Evolutionary conservation across 1,140 invertebrate genomes (phyloP).

Genomic region (Portunus trituberculatus): DNA sequence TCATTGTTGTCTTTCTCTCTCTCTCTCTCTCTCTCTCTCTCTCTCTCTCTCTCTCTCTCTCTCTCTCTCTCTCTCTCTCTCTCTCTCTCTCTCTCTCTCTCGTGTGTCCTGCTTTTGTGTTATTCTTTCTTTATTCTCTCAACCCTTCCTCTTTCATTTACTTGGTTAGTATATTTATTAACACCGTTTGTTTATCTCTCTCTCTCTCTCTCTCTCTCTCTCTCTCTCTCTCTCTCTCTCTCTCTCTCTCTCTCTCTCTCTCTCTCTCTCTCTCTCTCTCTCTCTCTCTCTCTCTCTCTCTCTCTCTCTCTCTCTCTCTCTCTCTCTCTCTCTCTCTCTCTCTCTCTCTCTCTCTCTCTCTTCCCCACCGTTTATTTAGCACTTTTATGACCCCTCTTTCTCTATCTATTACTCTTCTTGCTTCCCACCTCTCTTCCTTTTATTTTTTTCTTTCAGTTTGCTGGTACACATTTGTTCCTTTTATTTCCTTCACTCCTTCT

Average conservation of each 20-base stretch:
- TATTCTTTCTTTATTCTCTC: neutral
- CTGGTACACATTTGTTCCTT: neutral
- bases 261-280: slow-evolving; percentile 40
- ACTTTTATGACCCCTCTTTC: neutral
- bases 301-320: neutral
- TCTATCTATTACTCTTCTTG: neutral
- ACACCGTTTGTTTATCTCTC: neutral
- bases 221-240: slow-evolving; percentile 41
- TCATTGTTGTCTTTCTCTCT: neutral
- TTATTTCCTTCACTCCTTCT: neutral
- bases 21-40: slow-evolving; percentile 35
- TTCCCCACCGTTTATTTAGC: neutral
- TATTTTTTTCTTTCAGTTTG: neutral
- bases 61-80: slow-evolving; percentile 25
- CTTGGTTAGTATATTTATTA: neutral
- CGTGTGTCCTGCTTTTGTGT: neutral
- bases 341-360: neutral
- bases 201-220: slow-evolving; percentile 25
- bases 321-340: slow-evolving; percentile 25
- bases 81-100: slow-evolving; percentile 14
- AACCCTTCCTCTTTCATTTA: neutral
- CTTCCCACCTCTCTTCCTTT: neutral
- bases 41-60: slow-evolving; percentile 29
- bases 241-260: slow-evolving; percentile 43
- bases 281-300: slow-evolving; percentile 16